phyloP scores from a whole-genome alignment of 2,113 vertebrate genomes.

The Pipa parva region DNA sequence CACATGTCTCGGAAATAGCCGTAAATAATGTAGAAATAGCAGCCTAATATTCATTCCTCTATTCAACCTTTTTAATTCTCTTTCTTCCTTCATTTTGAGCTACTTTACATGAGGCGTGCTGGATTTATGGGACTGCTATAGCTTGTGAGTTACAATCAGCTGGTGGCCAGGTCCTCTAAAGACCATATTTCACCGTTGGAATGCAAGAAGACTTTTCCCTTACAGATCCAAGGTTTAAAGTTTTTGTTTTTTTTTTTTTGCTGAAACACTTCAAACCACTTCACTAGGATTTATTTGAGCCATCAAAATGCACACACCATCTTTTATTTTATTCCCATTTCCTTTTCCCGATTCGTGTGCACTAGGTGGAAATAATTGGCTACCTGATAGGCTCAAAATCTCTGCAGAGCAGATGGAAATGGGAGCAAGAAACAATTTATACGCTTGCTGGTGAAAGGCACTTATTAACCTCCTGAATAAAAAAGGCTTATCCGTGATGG shows the following conservation, averaged over 20 bases:
- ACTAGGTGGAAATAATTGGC: neutral
- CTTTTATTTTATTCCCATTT: neutral
- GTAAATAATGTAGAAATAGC: slow-evolving; percentile 16
- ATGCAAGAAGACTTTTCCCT: neutral
- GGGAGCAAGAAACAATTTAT: neutral
- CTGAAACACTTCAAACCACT: neutral
- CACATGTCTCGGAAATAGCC: neutral
- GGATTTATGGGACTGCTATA: slow-evolving; percentile 8
- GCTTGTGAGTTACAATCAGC: slow-evolving; percentile 6
- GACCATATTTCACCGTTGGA: slow-evolving; percentile 1
- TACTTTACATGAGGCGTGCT: slow-evolving; percentile 2
- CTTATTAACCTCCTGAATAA: neutral
- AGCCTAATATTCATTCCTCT: neutral
- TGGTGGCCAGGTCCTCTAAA: neutral
- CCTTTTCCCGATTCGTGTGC: neutral
- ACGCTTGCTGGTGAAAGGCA: too few species aligned
- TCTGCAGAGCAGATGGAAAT: neutral
- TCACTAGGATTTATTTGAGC: neutral
- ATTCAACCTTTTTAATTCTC: neutral
- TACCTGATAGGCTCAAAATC: neutral
- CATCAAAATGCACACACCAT: neutral
- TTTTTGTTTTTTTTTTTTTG: neutral
- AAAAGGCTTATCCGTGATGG: neutral
- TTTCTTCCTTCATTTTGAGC: slow-evolving; percentile 9
- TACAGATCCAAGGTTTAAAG: too few species aligned